Base-by-base conservation (phyloP, 2,797 vertebrate species). In the Urocyon cinereoargenteus region DNA sequence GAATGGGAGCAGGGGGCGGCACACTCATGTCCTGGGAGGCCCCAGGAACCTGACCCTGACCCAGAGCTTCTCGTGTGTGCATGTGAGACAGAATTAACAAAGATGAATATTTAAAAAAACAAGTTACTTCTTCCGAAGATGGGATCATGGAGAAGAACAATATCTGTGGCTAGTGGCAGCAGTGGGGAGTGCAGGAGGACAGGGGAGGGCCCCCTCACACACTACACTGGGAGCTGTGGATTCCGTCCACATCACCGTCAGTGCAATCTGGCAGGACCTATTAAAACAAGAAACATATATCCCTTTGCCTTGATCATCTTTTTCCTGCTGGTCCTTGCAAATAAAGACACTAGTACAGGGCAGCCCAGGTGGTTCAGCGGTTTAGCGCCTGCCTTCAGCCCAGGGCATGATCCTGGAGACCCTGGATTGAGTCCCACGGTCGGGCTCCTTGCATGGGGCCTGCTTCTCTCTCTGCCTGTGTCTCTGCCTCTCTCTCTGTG, bases 81-180 rank as follows among this genome's bases (percentile, higher is more conserved):
- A 55, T 55, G 83, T 36, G 55, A 21, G 57, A 45, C 64, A 75
- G 91, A 94, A 83, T 83, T 22, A 83, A 86, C n/a, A 34, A 84
- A 77, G 53, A 77, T 86, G 53, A 90, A 95, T 87, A 91, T 78
- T 73, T 83, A 64, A 90, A 92, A 73, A 45, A 15, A 24, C 22
- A 59, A 70, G 34, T 79, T 40, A 34, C 36, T 94, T 87, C 86
- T 73, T 66, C 45, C 22, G n/a, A 64, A 96, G 34, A 53, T 55
- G 57, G 8, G 45, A 36, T 61, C 36, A 49, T 72, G 86, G 45
- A 55, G 73, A 94, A 86, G 31, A 40, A 83, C 34, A 94, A 51
- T 24, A 26, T 16, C 57, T 51, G 10, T 28, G 9, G 34, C 8
- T 55, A 9, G 51, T 68, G 11, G 36, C 57, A 59, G 34, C 3